phyloP scores from a whole-genome alignment of 1,140 invertebrate species.

The Drosophila nigromelanica region DNA sequence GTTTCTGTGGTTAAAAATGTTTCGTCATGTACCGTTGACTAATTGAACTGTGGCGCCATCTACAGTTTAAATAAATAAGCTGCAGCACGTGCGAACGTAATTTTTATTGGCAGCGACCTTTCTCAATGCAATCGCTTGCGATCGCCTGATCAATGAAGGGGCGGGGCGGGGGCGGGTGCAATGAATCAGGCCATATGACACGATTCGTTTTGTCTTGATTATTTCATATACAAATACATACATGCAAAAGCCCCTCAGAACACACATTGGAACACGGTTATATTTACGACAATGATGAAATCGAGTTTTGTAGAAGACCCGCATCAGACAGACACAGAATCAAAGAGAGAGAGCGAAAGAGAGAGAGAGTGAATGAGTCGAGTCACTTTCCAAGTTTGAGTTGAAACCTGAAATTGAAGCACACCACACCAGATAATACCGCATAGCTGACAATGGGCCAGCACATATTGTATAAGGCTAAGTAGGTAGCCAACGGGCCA shows the following conservation, averaged over 20 bases:
- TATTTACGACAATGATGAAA: conserved; percentile 72
- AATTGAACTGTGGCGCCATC: conserved; percentile 4
- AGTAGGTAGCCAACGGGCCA: conserved; percentile 15
- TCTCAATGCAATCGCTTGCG: conserved; percentile 19
- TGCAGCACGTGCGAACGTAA: conserved; percentile 22
- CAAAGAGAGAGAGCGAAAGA: background rate
- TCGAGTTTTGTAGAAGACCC: conserved; percentile 40
- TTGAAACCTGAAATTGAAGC: conserved; percentile 61
- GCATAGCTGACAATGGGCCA: conserved; percentile 13
- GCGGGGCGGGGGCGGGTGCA: background rate
- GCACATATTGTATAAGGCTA: conserved; percentile 14
- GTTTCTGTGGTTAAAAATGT: conserved; percentile 9
- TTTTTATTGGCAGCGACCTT: conserved; percentile 27
- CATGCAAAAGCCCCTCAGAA: background rate
- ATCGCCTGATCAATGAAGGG: conserved; percentile 1
- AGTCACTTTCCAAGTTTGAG: conserved; percentile 50
- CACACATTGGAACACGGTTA: conserved; percentile 21
- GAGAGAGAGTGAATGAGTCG: conserved; percentile 27
- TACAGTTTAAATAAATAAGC: background rate
- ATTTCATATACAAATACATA: background rate
- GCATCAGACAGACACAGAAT: conserved; percentile 30
- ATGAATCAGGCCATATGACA: conserved; percentile 44
- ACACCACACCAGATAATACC: conserved; percentile 53
- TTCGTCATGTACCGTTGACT: conserved; percentile 49
- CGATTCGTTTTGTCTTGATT: conserved; percentile 28